phyloP scores from a whole-genome alignment of 2,797 vertebrate species.

The Carcharodon carcharias region DNA sequence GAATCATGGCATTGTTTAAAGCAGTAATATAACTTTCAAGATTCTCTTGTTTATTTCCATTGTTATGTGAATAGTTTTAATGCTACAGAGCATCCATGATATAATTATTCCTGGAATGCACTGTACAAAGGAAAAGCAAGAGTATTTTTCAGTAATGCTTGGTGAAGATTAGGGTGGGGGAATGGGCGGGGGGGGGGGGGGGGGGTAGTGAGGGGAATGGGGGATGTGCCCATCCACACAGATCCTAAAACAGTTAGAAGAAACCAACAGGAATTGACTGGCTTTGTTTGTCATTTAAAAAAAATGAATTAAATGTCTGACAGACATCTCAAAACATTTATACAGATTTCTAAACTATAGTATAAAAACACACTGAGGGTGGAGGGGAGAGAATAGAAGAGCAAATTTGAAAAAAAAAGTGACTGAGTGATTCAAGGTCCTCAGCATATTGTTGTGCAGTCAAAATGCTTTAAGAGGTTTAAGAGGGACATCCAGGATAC shows the following conservation, averaged over 20 bases:
- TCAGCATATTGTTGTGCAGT: not conserved
- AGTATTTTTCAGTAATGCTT: not conserved
- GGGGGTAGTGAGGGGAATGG: not conserved
- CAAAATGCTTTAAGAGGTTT: not conserved
- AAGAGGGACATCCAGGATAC: not conserved
- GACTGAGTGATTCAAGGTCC: not conserved
- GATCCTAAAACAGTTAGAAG: not conserved
- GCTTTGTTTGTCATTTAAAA: not conserved
- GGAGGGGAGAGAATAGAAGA: not conserved
- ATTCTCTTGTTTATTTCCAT: not conserved
- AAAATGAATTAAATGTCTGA: not conserved
- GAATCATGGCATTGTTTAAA: not conserved
- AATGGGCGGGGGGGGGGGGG: too few species aligned
- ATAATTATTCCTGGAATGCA: not conserved
- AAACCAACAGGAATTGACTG: not conserved
- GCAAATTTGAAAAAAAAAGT: not conserved
- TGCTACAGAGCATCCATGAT: not conserved
- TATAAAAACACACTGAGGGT: not conserved
- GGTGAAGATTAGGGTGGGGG: too few species aligned
- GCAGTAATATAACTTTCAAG: not conserved
- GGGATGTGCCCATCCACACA: not conserved
- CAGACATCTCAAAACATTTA: not conserved
- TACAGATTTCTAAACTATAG: not conserved
- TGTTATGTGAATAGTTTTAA: not conserved
- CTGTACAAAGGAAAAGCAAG: not conserved